A percentile compares a stretch with the other conserved stretches of the same genome.
Evolutionary conservation across 2,113 vertebrate genomes (phyloP).

Genomic region (Oncorhynchus clarkii): DNA sequence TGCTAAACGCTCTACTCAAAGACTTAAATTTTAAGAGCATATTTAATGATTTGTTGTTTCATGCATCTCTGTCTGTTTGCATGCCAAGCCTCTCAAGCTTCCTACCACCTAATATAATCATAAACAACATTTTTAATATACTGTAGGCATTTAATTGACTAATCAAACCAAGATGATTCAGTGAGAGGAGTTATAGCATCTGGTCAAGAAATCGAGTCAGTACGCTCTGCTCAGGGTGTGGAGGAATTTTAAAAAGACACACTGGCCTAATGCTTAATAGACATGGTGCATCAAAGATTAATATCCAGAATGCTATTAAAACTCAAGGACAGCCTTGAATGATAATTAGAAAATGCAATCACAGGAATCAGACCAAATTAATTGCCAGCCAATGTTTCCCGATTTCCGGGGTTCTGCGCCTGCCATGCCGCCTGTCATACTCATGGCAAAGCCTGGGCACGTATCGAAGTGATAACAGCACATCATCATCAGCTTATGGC

Average conservation of each 20-base stretch:
- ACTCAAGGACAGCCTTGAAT: conserved; percentile 77
- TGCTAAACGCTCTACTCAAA: background rate
- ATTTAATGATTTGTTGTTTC: conserved; percentile 40
- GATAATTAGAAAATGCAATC: conserved; percentile 81
- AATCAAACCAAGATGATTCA: conserved; percentile 61
- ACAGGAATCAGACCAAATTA: conserved; percentile 73
- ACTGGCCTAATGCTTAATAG: conserved; percentile 69
- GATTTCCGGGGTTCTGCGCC: conserved; percentile 50
- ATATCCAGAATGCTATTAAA: conserved; percentile 79
- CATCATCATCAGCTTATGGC: conserved; percentile 27
- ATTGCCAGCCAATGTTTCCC: conserved; percentile 63
- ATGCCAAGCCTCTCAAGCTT: conserved; percentile 40
- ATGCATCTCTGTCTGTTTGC: conserved; percentile 15
- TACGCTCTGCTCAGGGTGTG: conserved; percentile 52
- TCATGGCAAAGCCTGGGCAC: conserved; percentile 25
- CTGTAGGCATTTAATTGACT: conserved; percentile 50
- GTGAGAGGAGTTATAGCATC: conserved; percentile 57
- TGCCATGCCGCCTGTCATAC: conserved; percentile 38
- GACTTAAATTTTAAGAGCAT: conserved; percentile 50
- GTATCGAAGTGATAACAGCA: conserved; percentile 15
- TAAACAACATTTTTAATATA: conserved; percentile 64
- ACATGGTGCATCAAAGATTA: conserved; percentile 75
- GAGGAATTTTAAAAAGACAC: conserved; percentile 63
- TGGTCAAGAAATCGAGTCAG: conserved; percentile 51
- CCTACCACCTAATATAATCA: conserved; percentile 51